A percentile compares a stretch with the other conserved stretches of the same genome.
phyloP scores from a whole-genome alignment of 1,140 invertebrate genomes.

The Ips nitidus region DNA sequence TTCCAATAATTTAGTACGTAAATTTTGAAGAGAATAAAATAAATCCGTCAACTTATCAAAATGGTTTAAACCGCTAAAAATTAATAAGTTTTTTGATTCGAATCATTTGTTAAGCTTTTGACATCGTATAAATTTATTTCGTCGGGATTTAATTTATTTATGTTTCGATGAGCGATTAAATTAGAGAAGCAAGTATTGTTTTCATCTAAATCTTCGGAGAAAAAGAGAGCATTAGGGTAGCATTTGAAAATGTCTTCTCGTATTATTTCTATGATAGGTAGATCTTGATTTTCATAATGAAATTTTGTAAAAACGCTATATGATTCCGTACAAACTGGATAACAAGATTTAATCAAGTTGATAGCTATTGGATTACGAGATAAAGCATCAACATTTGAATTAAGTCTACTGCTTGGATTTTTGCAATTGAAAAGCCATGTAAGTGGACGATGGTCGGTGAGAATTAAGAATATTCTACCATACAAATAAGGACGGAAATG shows the following conservation, averaged over 20 bases:
- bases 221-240: constrained; percentile 41
- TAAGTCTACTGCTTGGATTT: constrained; percentile 50
- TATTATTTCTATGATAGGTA: constrained; percentile 36
- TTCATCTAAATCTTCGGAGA: constrained; percentile 44
- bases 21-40: too few species aligned
- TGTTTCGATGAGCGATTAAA: constrained; percentile 8
- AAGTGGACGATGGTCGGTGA: constrained; percentile 36
- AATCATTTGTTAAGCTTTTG: too few species aligned
- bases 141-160: constrained; percentile 29
- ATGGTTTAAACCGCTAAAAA: too few species aligned
- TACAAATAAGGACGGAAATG: constrained; percentile 28
- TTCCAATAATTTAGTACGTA: background rate
- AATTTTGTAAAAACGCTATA: constrained; percentile 45
- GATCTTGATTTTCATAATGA: constrained; percentile 41
- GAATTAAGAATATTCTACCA: constrained; percentile 26
- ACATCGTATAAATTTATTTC: too few species aligned
- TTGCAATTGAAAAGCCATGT: constrained; percentile 51
- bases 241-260: constrained; percentile 39
- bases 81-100: too few species aligned
- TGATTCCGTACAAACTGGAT: background rate
- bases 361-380: constrained; percentile 10
- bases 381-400: constrained; percentile 50
- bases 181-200: constrained; percentile 40
- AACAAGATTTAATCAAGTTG: background rate
- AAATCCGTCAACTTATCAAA: too few species aligned